Evolutionary conservation across 2,113 vertebrate genomes (phyloP).

Genomic region (Stercorarius parasiticus): DNA sequence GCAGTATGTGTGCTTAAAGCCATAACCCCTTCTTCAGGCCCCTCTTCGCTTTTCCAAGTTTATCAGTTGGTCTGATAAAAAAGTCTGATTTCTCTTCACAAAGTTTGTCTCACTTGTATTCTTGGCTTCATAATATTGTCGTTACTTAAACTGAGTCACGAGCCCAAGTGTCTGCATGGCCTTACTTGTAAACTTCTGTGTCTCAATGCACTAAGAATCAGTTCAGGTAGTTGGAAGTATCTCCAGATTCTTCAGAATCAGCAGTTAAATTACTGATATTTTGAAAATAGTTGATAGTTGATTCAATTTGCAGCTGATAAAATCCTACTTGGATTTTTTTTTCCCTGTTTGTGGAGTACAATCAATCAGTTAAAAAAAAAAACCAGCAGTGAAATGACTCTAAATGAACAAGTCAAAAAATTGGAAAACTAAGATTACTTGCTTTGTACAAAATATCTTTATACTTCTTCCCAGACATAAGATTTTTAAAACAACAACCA

Average conservation of each 20-base stretch:
- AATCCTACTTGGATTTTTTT: conserved; percentile 37
- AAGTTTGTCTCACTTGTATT: background rate
- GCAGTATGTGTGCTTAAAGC: background rate
- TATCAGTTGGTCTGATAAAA: background rate
- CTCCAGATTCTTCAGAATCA: conserved; percentile 68
- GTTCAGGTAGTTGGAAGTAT: conserved; percentile 34
- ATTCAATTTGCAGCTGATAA: conserved; percentile 44
- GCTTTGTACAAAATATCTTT: conserved; percentile 23
- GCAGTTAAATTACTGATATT: conserved; percentile 54
- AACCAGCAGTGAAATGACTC: background rate
- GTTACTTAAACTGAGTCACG: background rate
- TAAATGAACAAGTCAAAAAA: conserved; percentile 6
- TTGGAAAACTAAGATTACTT: background rate
- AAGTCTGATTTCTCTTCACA: background rate
- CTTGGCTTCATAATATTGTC: background rate
- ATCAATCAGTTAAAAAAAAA: background rate
- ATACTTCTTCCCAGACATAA: background rate
- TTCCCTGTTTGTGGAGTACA: conserved; percentile 22
- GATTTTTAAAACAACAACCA: conserved; percentile 28
- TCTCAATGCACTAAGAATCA: conserved; percentile 18
- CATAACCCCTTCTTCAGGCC: background rate
- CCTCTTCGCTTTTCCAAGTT: background rate
- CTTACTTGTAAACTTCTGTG: background rate
- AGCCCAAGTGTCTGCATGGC: background rate
- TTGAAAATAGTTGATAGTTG: conserved; percentile 60